Evolutionary conservation across 2,113 vertebrate species (phyloP).

Genomic region (Syrmaticus mikado): DNA sequence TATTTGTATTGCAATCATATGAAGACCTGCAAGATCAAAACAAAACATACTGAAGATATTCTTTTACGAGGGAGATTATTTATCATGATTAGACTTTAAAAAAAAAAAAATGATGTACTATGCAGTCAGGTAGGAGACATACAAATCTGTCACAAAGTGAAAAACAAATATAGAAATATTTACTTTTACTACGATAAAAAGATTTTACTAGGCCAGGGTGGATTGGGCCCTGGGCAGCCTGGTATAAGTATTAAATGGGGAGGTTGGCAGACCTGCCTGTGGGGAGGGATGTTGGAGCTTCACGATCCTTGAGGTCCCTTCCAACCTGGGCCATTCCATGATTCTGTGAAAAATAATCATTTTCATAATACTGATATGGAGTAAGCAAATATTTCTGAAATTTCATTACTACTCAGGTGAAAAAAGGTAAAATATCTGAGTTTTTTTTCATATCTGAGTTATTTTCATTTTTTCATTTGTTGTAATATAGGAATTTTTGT

Average conservation of each 20-base stretch:
- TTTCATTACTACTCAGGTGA: background rate
- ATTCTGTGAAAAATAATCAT: background rate
- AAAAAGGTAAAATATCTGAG: fast-evolving
- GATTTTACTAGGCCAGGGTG: background rate
- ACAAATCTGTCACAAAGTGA: background rate
- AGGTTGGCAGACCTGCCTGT: no score
- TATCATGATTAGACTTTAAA: background rate
- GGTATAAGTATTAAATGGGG: no score
- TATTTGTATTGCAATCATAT: background rate
- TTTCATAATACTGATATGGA: background rate
- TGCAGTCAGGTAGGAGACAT: background rate
- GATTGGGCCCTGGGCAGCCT: no score
- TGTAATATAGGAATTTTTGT: background rate
- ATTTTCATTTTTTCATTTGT: no score
- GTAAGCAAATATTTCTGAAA: background rate
- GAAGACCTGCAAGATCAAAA: background rate
- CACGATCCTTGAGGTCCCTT: no score
- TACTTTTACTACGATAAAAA: background rate
- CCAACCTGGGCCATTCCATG: no score
- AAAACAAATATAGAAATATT: background rate
- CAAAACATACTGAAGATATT: background rate
- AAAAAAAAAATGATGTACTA: background rate
- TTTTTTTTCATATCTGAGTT: background rate
- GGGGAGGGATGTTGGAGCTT: no score
- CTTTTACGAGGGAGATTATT: background rate